Conservation (phyloP, 1,140 invertebrate species). For the Antheraea mylitta region DNA sequence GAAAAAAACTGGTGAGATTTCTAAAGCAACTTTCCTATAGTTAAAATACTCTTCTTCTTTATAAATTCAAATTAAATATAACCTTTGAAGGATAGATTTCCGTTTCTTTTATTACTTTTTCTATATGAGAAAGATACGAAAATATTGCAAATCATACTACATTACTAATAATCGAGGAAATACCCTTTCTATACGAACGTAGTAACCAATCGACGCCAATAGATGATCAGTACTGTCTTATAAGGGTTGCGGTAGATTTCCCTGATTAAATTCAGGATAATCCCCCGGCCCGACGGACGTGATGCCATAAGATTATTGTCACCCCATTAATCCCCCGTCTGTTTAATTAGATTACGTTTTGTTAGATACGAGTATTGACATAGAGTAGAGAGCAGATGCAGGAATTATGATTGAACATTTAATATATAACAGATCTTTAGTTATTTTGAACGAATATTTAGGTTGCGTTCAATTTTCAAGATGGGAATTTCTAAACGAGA, state of each 20-base stretch:
- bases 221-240: constrained; percentile 11
- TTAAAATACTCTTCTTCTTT: too few species aligned
- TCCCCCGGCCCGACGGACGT: constrained; percentile 44
- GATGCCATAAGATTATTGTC: constrained; percentile 67
- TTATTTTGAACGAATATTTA: neutral
- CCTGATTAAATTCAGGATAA: constrained; percentile 68
- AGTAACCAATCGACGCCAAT: constrained; percentile 4
- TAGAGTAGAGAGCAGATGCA: neutral
- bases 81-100: too few species aligned
- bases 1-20: too few species aligned
- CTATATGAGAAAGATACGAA: too few species aligned
- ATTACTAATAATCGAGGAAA: neutral
- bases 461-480: too few species aligned
- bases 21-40: too few species aligned
- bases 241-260: constrained; percentile 42
- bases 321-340: constrained; percentile 60
- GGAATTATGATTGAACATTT: neutral
- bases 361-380: neutral
- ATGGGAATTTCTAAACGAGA: too few species aligned
- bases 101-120: too few species aligned
- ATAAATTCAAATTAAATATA: too few species aligned
- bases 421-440: neutral
- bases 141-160: too few species aligned
- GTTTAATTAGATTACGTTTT: constrained; percentile 59
- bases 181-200: neutral